Conservation (phyloP, 1,140 invertebrate genomes). For the Bombus superbus region DNA sequence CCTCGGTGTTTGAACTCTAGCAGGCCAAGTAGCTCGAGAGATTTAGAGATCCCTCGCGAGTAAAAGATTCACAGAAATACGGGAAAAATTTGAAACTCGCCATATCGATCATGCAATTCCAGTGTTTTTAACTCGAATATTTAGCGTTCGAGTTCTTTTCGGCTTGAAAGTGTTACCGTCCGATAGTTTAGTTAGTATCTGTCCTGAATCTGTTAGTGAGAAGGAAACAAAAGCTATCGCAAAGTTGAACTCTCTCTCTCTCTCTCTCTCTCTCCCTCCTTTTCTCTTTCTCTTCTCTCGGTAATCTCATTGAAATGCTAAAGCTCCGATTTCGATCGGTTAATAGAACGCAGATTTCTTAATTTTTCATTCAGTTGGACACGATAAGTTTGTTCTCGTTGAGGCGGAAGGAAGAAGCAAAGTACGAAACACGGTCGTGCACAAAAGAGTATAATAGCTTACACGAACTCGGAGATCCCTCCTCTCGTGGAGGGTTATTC, state of each 20-base stretch:
- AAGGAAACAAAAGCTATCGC: no score
- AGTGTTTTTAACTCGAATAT: no score
- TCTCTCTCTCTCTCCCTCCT: no score
- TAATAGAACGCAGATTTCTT: background rate
- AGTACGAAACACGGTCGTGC: background rate
- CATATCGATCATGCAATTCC: no score
- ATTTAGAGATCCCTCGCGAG: background rate
- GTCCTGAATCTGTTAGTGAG: no score
- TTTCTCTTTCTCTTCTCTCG: no score
- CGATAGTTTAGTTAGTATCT: no score
- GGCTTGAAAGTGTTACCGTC: no score
- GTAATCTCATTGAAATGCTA: no score
- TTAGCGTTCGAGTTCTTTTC: no score
- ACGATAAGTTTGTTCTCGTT: constrained; percentile 5
- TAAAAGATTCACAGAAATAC: background rate
- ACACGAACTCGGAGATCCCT: background rate
- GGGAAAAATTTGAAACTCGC: background rate
- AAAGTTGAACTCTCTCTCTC: no score
- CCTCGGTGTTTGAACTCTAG: background rate
- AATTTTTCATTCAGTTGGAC: background rate
- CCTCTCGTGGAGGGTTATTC: background rate
- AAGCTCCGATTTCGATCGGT: background rate
- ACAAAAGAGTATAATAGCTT: constrained; percentile 14
- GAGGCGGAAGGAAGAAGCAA: background rate
- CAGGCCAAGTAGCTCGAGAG: background rate